Percentiles rank a stretch among this genome's conserved stretches.
phyloP scores from a whole-genome alignment of 1,140 invertebrate genomes.

The Diploscapter pachys region DNA sequence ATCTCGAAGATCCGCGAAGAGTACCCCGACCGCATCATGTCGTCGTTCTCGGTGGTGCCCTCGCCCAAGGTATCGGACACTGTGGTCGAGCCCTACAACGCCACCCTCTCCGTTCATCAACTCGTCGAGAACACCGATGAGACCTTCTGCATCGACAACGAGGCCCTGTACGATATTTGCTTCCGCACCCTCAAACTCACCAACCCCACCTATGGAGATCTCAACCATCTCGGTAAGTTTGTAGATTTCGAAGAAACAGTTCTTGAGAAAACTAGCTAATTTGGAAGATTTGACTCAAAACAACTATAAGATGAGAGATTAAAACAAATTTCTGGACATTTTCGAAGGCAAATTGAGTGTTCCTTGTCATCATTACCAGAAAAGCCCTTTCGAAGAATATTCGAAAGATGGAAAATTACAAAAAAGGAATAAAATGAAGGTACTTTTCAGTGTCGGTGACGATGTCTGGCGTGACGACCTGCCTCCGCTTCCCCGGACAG shows the following conservation, averaged over 20 bases:
- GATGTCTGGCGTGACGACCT: slow-evolving; percentile 78
- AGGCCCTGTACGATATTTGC: slow-evolving; percentile 78
- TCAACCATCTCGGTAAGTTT: slow-evolving; percentile 67
- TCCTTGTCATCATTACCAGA: no score
- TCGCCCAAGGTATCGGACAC: slow-evolving; percentile 78
- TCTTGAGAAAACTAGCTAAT: neutral
- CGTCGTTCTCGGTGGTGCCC: slow-evolving; percentile 82
- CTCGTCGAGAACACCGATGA: slow-evolving; percentile 73
- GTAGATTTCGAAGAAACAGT: neutral
- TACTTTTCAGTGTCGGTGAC: slow-evolving; percentile 67
- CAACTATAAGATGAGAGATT: no score
- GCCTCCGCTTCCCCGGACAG: slow-evolving; percentile 65
- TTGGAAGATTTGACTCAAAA: neutral
- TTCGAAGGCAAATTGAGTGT: no score
- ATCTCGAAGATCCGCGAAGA: slow-evolving; percentile 65
- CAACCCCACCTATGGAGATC: slow-evolving; percentile 75
- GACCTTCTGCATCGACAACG: slow-evolving; percentile 76
- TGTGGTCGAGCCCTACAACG: slow-evolving; percentile 75
- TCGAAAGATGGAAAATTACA: no score
- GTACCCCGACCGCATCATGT: slow-evolving; percentile 80
- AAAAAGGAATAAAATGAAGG: no score
- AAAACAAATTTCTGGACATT: no score
- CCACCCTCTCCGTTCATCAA: slow-evolving; percentile 71
- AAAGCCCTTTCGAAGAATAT: no score
- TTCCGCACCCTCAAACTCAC: slow-evolving; percentile 72